These are phyloP conservation scores for Patella vulgata DNA, from an alignment of 1,140 invertebrate species.

Conservation along the genomic window DNA sequence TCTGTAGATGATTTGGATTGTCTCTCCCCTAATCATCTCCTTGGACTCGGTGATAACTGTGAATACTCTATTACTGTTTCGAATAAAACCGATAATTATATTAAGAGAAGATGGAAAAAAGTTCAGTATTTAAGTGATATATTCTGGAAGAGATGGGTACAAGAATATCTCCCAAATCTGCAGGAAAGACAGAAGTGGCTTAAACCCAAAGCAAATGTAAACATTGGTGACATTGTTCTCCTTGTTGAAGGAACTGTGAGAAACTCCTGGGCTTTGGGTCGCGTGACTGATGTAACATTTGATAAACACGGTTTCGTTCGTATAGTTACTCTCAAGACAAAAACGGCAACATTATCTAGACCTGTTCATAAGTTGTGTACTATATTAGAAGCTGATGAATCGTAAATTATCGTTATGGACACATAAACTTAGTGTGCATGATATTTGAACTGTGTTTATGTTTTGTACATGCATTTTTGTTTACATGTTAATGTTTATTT, in stretches of 20 bases:
- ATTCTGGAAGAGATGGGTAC: slow-evolving; percentile 36
- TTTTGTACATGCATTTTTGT: too few relatives aligned
- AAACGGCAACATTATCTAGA: too few relatives aligned
- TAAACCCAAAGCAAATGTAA: slow-evolving; percentile 18
- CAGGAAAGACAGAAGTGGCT: slow-evolving; percentile 35
- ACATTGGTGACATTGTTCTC: slow-evolving; percentile 37
- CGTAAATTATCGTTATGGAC: too few relatives aligned
- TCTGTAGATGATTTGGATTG: slow-evolving; percentile 17
- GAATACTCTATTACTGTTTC: slow-evolving; percentile 20
- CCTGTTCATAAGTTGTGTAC: too few relatives aligned
- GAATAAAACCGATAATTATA: slow-evolving; percentile 28
- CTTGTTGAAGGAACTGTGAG: slow-evolving; percentile 31
- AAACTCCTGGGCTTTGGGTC: slow-evolving; percentile 27
- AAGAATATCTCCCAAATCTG: slow-evolving; percentile 25
- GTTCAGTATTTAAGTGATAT: slow-evolving; percentile 41
- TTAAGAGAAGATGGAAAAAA: slow-evolving; percentile 31
- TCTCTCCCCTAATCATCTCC: slow-evolving; percentile 39
- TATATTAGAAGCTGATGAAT: too few relatives aligned
- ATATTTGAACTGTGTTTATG: too few relatives aligned
- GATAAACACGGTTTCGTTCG: too few relatives aligned
- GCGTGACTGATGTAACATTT: too few relatives aligned
- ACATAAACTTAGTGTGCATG: too few relatives aligned
- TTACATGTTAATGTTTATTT: too few relatives aligned
- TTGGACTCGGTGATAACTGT: slow-evolving; percentile 15
- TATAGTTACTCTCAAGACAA: too few relatives aligned